Evolutionary conservation across 2,888 invertebrate genomes (phyloP), one percentile per base, ranked within the genome.

Genomic region (Standfussiana lucernea): DNA sequence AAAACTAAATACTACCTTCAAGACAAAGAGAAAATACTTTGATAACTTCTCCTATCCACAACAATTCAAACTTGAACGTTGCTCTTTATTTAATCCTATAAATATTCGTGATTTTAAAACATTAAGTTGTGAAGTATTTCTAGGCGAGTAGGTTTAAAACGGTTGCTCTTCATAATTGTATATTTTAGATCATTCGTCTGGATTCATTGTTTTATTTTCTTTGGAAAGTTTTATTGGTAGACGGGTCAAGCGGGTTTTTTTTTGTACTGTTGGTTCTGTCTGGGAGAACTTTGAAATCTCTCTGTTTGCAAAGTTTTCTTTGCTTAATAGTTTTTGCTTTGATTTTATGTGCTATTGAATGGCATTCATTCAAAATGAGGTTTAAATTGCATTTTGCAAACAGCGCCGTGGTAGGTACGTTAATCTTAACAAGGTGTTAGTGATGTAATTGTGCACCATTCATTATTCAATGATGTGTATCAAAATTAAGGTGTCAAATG

Each of bases 51-150:
- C 15, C 68, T 71, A 70, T 76, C 69, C 37, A 37, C 59, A 80
- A 67, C 70, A 59, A 47, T 83, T 86, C 15, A 50, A 72, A 83
- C 40, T 74, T 53, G 13, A 74, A 65, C 42, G 47, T 66, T 83
- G 50, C 74, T 75, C 74, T 72, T 72, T 75, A 75, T 35, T 56
- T 61, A 71, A 83, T 86, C 59, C 84, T 75, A 83, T 75, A 79
- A 84, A 84, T 84, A 84, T 84, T 84, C 79, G 83, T 75, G 59
- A 71, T 61, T 75, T 86, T 75, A 75, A 79, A 79, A 72, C 70
- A 42, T 74, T 74, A 67, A 75, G 50, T 86, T 59, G 42, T 45
- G 18, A 86, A 84, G 70, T 79, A 50, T 84, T 84, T 84, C 80
- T 73, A 61, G 56, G 53, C 65, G 75, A 84, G 56, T 74, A 65